phyloP scores from a whole-genome alignment of 2,888 invertebrate species.

The Platypus cylindrus region DNA sequence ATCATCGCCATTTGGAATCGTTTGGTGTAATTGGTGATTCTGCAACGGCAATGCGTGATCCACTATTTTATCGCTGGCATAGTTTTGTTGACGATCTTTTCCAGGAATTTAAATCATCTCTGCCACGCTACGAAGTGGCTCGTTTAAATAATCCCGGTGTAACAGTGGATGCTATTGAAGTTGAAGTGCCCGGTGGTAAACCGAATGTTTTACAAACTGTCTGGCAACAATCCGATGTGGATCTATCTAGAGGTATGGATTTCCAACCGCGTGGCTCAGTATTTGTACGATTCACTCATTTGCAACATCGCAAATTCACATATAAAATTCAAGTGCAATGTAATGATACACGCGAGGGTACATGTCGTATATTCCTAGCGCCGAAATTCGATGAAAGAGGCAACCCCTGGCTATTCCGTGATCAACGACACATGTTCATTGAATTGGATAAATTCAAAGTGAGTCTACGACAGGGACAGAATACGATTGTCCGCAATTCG shows the following conservation, averaged over 20 bases:
- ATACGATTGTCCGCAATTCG: slow-evolving; percentile 52
- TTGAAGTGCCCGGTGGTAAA: slow-evolving; percentile 39
- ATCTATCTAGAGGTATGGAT: slow-evolving; percentile 69
- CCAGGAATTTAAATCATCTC: slow-evolving; percentile 57
- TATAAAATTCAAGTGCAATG: slow-evolving; percentile 36
- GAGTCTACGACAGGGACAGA: slow-evolving; percentile 48
- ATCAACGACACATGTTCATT: slow-evolving; percentile 53
- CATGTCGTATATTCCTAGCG: slow-evolving; percentile 56
- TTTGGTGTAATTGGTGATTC: slow-evolving; percentile 79
- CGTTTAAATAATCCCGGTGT: slow-evolving; percentile 53
- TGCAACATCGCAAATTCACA: slow-evolving; percentile 59
- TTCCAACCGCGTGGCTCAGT: slow-evolving; percentile 66
- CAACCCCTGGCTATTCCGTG: slow-evolving; percentile 45
- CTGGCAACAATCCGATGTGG: slow-evolving; percentile 70
- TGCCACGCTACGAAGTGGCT: slow-evolving; percentile 49
- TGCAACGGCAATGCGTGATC: slow-evolving; percentile 77
- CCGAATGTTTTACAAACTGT: slow-evolving; percentile 51
- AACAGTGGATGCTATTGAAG: slow-evolving; percentile 43
- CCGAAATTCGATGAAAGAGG: slow-evolving; percentile 55
- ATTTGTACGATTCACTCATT: slow-evolving; percentile 49
- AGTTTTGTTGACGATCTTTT: slow-evolving; percentile 67
- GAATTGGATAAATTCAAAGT: slow-evolving; percentile 62
- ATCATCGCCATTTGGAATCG: slow-evolving; percentile 61
- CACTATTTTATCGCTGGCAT: slow-evolving; percentile 78
- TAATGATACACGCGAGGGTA: slow-evolving; percentile 36